phyloP scores from a whole-genome alignment of 1,140 invertebrate genomes.

The Drosophila triauraria region DNA sequence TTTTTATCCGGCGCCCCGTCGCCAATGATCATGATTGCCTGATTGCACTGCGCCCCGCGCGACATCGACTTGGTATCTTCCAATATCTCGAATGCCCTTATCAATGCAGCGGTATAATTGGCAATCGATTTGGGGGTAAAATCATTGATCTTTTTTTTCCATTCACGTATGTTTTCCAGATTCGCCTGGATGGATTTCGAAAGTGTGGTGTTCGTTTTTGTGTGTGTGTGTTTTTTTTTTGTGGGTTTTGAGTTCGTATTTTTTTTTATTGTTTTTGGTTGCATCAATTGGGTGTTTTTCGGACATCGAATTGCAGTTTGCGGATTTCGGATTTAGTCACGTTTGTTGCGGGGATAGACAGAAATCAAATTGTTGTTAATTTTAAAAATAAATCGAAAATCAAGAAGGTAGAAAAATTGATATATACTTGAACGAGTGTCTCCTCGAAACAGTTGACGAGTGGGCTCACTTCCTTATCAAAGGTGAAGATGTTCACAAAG shows the following conservation, averaged over 20 bases:
- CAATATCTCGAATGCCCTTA: conserved; percentile 95
- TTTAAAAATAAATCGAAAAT: conserved; percentile 26
- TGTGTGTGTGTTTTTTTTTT: conserved; percentile 22
- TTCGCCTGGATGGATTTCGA: conserved; percentile 89
- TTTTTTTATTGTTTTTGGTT: conserved; percentile 21
- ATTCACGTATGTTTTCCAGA: conserved; percentile 93
- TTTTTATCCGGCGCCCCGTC: conserved; percentile 98
- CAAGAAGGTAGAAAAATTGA: conserved; percentile 25
- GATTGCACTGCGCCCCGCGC: conserved; percentile 89
- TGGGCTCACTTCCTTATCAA: conserved; percentile 91
- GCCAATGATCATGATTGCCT: conserved; percentile 98
- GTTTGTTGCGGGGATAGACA: conserved; percentile 44
- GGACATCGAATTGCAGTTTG: too few species aligned
- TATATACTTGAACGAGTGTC: conserved; percentile 92
- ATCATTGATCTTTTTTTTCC: conserved; percentile 92
- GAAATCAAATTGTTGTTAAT: conserved; percentile 50
- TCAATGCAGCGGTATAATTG: conserved; percentile 96
- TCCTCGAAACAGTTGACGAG: conserved; percentile 95
- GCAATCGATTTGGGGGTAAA: conserved; percentile 95
- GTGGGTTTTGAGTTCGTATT: conserved; percentile 8
- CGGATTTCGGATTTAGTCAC: conserved; percentile 1
- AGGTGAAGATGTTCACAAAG: conserved; percentile 98
- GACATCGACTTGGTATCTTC: conserved; percentile 87
- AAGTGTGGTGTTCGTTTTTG: conserved; percentile 28
- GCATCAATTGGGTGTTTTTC: conserved; percentile 40